Evolutionary conservation across 2,888 invertebrate genomes (phyloP), one percentile per base, ranked within the genome.

Genomic region (Glomeris marginata): DNA sequence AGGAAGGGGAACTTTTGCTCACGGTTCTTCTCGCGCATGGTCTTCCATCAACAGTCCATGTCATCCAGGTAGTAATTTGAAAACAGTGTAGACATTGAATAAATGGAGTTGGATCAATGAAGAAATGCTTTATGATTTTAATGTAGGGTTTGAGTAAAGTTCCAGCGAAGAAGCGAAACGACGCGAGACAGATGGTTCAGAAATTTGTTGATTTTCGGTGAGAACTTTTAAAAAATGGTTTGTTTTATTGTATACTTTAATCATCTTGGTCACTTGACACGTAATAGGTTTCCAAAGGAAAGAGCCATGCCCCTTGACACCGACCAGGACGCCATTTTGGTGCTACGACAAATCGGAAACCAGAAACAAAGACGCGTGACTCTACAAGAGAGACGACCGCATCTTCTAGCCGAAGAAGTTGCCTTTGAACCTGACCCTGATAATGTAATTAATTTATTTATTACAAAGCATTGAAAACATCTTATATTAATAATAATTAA

Each of bases 11-110:
- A 57, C 77, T 78, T 59, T 75, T 87, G 18, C 71, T 92, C 20
- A 77, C 80, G 16, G 74, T 84, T 59, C 73, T 84, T 4, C 76
- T 85, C 64, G 83, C 85, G 2, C 94, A 95, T 65, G 81, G 81
- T 21, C 64, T 83, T 47, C 87, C 94, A 0, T 81, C 87, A 1
- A 80, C 84, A 1, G 68, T 84, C 40, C 74, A 86, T 40, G 79
- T 77, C 0, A 68, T 60, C 22, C 51, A 51, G 46, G 51, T 45
- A 5, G 28, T 8, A 8, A 36, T 13, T 36, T 36, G 10, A 36
- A 36, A 36, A 36, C 10, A 36, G 11, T 36, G 10, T 36, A 36
- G 36, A 13, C 13, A 11, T 36, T 36, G 13, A 13, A 11, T 36
- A 40, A 18, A 20, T 37, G 33, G 16, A 45, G 10, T 20, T 44